Conservation (phyloP, 2,888 invertebrate genomes). For the Macrophya annulata region DNA sequence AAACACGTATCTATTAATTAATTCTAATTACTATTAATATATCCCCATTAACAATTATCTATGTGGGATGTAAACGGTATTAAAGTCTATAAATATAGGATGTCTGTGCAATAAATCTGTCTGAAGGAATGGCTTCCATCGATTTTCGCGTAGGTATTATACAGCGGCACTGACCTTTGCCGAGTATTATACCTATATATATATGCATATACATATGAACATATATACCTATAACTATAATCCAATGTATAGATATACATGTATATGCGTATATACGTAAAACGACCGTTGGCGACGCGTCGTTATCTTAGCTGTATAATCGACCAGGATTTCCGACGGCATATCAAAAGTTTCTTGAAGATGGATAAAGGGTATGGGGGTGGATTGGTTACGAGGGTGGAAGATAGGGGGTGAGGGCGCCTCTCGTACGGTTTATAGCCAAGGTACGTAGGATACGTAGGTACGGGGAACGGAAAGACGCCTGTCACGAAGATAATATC, state of each 20-base stretch:
- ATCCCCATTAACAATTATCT: conserved; percentile 26
- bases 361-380: not conserved
- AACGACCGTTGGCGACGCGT: conserved; percentile 7
- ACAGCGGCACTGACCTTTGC: conserved; percentile 26
- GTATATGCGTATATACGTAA: not conserved
- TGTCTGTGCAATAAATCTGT: conserved; percentile 17
- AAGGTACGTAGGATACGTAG: not conserved
- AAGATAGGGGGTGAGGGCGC: not conserved
- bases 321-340: conserved; percentile 52
- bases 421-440: conserved; percentile 33
- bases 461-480: conserved; percentile 48
- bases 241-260: not conserved
- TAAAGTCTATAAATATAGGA: conserved; percentile 24
- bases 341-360: conserved; percentile 42
- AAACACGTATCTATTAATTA: conserved; percentile 64
- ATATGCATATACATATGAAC: not conserved
- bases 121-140: conserved; percentile 15
- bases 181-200: not conserved
- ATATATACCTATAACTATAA: too few relatives aligned
- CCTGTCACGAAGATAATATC: conserved; percentile 56
- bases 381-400: not conserved
- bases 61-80: conserved; percentile 31
- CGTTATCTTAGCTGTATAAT: conserved; percentile 17
- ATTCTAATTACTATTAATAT: conserved; percentile 76
- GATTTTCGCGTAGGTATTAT: conserved; percentile 37